Percentiles rank a stretch among this genome's conserved stretches.
Evolutionary conservation across 64 coral and sea anemone genomes (phyloP).

Genomic region (Platygyra sinensis): DNA sequence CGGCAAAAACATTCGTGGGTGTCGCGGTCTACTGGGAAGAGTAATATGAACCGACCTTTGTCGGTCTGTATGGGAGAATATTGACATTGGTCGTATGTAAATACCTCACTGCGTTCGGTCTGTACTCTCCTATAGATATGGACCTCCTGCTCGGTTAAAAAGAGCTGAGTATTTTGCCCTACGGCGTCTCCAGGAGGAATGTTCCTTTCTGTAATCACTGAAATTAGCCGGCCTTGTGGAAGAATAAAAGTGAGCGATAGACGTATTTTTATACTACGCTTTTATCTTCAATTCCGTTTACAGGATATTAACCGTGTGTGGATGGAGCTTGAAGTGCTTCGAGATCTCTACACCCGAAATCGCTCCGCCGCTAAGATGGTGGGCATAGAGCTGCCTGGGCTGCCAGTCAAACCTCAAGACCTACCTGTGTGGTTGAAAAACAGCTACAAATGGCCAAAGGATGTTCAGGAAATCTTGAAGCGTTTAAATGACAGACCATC

Average conservation of each 20-base stretch:
- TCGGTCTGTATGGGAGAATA: too few species aligned
- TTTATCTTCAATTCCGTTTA: background rate
- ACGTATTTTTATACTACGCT: background rate
- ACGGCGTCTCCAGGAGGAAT: too few species aligned
- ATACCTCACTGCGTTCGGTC: too few species aligned
- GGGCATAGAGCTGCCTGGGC: background rate
- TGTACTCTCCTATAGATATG: too few species aligned
- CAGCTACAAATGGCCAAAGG: slow-evolving; percentile 5
- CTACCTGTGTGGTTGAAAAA: background rate
- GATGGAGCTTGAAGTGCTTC: slow-evolving; percentile 22
- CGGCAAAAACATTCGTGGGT: too few species aligned
- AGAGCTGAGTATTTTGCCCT: too few species aligned
- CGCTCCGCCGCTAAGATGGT: slow-evolving; percentile 20
- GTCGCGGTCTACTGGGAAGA: too few species aligned
- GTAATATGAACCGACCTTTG: too few species aligned
- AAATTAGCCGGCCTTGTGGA: background rate
- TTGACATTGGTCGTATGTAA: too few species aligned
- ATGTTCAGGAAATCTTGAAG: background rate
- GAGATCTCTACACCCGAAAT: background rate
- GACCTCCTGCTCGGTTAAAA: too few species aligned
- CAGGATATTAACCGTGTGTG: slow-evolving; percentile 28
- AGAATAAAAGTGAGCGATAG: too few species aligned
- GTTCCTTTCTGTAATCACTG: too few species aligned
- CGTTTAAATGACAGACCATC: slow-evolving; percentile 35
- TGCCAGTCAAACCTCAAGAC: background rate